These are phyloP conservation scores for Euphysa ruthae DNA, from an alignment of 30 jellyfish, hydroid and myxozoan genomes.

Conservation along the genomic window DNA sequence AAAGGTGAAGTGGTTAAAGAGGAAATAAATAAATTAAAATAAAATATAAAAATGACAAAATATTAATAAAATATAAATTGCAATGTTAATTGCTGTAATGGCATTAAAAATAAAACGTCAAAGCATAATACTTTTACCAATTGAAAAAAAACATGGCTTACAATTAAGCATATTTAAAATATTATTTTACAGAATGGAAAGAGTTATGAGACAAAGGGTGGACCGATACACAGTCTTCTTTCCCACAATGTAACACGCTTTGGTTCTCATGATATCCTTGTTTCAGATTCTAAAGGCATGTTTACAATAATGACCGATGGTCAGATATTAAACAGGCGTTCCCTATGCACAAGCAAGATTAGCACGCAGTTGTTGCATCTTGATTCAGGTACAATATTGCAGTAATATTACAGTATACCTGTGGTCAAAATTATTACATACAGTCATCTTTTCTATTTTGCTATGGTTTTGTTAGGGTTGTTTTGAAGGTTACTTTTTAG, in stretches of 20 bases:
- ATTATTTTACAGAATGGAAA: slow-evolving; percentile 18
- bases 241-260: slow-evolving; percentile 61
- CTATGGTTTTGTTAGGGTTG: too few relatives aligned
- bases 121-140: neutral
- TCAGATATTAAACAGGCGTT: slow-evolving; percentile 65
- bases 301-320: slow-evolving; percentile 64
- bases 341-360: slow-evolving; percentile 36
- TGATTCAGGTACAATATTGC: slow-evolving; percentile 53
- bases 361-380: slow-evolving; percentile 29
- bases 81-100: too few relatives aligned
- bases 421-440: neutral
- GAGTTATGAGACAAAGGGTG: slow-evolving; percentile 77
- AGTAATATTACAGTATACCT: neutral
- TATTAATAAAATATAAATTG: too few relatives aligned
- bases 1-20: too few relatives aligned
- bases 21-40: too few relatives aligned
- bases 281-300: slow-evolving; percentile 74
- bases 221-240: slow-evolving; percentile 53
- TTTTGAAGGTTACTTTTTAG: too few relatives aligned
- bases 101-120: too few relatives aligned
- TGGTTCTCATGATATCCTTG: slow-evolving; percentile 48
- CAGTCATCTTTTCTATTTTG: too few relatives aligned
- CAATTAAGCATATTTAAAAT: neutral
- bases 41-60: too few relatives aligned
- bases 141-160: too few relatives aligned